Percentiles rank a stretch among this genome's conserved stretches.
Conservation (phyloP, 2,797 vertebrate species). For the Psittacula echo region DNA sequence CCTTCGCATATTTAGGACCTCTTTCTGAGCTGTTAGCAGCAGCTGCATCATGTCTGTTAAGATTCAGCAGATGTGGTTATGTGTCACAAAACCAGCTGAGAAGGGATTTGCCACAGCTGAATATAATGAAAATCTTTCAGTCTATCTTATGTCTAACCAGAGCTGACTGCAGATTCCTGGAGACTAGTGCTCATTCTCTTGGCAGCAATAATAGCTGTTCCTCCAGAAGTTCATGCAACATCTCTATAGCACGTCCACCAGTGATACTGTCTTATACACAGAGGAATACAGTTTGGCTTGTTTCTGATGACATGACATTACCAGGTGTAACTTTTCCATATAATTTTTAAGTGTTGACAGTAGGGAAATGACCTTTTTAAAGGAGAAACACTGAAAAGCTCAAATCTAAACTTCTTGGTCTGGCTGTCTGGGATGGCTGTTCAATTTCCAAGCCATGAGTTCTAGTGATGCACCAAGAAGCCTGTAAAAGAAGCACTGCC, state of each 20-base stretch:
- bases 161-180: slow-evolving; percentile 33
- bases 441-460: neutral
- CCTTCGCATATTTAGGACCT: neutral
- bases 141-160: neutral
- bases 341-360: neutral
- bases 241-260: neutral
- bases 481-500: neutral
- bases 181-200: neutral
- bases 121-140: slow-evolving; percentile 39
- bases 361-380: neutral
- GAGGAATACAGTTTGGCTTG: neutral
- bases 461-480: neutral
- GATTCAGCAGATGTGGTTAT: slow-evolving; percentile 45
- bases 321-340: neutral
- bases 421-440: neutral
- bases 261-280: neutral
- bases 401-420: neutral
- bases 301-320: neutral
- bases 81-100: slow-evolving; percentile 1
- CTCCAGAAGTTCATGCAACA: neutral
- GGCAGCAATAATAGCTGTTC: neutral
- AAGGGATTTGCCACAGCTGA: slow-evolving; percentile 33
- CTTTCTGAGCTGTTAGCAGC: neutral
- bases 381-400: neutral
- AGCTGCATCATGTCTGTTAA: neutral